Conservation (phyloP, 2,797 vertebrate genomes). For the Myripristis murdjan region DNA sequence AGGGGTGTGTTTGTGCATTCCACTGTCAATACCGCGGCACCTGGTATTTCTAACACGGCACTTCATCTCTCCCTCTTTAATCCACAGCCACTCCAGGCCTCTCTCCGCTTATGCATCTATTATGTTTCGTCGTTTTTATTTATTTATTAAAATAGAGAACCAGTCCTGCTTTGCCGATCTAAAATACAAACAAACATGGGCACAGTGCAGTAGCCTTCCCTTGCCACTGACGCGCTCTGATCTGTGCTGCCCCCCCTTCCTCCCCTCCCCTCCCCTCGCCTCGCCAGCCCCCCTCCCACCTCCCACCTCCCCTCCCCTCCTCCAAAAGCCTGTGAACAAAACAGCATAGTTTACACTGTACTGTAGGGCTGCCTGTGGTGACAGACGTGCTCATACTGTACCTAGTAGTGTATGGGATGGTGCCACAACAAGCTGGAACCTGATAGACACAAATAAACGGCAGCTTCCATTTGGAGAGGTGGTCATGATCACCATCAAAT, state of each 20-base stretch:
- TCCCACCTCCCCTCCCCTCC: background rate
- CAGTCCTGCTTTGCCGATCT: background rate
- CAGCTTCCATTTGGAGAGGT: constrained; percentile 25
- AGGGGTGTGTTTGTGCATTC: constrained; percentile 84
- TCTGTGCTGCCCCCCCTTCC: constrained; percentile 19
- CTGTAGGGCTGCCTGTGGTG: constrained; percentile 26
- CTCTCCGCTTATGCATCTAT: background rate
- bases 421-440: constrained; percentile 71
- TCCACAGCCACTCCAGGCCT: constrained; percentile 16
- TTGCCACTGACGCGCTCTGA: constrained; percentile 1
- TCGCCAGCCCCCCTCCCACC: too few relatives aligned
- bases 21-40: constrained; percentile 82
- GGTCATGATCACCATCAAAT: constrained; percentile 10
- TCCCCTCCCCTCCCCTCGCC: too few relatives aligned
- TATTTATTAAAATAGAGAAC: background rate
- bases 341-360: constrained; percentile 30
- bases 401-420: constrained; percentile 56
- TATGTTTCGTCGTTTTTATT: background rate
- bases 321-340: constrained; percentile 17
- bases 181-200: constrained; percentile 6
- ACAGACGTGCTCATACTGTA: constrained; percentile 46
- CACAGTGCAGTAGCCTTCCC: constrained; percentile 20
- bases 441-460: constrained; percentile 46
- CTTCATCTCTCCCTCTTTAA: constrained; percentile 15
- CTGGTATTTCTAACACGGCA: constrained; percentile 68